Base-by-base conservation (phyloP, 2,113 vertebrate species). In the Cromileptes altivelis region DNA sequence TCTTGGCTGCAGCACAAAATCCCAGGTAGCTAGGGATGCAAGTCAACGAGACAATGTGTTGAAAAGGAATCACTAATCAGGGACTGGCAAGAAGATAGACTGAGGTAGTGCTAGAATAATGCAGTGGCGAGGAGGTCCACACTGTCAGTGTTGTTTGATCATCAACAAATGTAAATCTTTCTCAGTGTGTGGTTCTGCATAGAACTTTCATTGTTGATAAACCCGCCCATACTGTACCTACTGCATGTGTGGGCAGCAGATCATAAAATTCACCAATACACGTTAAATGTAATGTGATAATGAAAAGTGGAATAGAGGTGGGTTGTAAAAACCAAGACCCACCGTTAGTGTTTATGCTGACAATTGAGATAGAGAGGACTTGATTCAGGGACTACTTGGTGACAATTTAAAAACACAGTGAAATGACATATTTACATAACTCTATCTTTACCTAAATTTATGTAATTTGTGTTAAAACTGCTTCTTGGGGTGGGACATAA, bases 1-100 rank as follows among this genome's bases (percentile, higher is more conserved):
- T 88, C 37, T 76, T 90, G 85, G 86, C 83, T 63, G 45, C 49
- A 57, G 23, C 67, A 76, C 62, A 81, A 53, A 79, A 70, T 70
- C 56, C 52, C 23, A 80, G 58, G 75, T 74, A 80, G 55, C 52
- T 33, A 58, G 73, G 56, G 63, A 63, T 75, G 49, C 61, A 57
- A 50, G 77, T 70, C 47, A 70, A 70, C 12, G 7, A 63, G 67
- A 85, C 74, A 71, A 62, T 42, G 17, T 37, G 74, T 70, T 91
- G 75, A 88, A 91, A 87, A 80, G 61, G 91, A 91, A 92, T 90
- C 3, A 25, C 40, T 88, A 84, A 89, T 88, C 70, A 79, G 69
- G 30, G 14, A 17, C 40, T 78, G 85, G 71, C 40, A 30, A 53
- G 55, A 61, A 80, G 45, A 62, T 25, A 50, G 52, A 33, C 40